Base-by-base conservation (phyloP, 1,140 invertebrate genomes). In the Schlechtendalia chinensis region DNA sequence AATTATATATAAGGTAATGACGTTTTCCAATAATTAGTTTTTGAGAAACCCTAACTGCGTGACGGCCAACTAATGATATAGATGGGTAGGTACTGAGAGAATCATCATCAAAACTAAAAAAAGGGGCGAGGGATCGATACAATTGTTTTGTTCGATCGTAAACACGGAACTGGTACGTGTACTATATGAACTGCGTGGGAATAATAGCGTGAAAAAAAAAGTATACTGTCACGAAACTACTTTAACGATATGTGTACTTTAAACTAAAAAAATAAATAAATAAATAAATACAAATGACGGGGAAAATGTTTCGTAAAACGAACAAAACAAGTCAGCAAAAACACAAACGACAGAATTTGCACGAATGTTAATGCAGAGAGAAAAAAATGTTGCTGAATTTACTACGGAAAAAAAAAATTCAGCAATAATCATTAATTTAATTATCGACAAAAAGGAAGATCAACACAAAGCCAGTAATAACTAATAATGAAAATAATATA, bases 161-260 rank as follows among this genome's bases (percentile, higher is more conserved):
- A 59, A 59, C 32, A 58, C 22, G 32, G 16, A 45, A 59, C 27
- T 59, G n/a, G 32, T 77, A 39, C 19, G n/a, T 45, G 56, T 47
- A 59, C n/a, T 16, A 47, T 22, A 1, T 50, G 6, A 50, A 69
- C 32, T 39, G 6, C 14, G 16, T 10, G 14, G 32, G 14, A 58
- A 59, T 77, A 58, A 59, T 77, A 58, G 59, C 56, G 32, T 74
- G 19, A 74, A 74, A 58, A 74, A 74, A 29, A 29, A 74, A 58
- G 19, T 74, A 58, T 29, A 8, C 27, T 74, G 71, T 74, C 71
- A 74, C 53, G 71, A 74, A n/a, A 58, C 19, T 54, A 58, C 19
- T 54, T 45, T 56, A 56, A 39, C 27, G 16, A 27, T 32, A 63
- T 16, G 8, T 32, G 12, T 63, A 63, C 29, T 32, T 17, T 27